Evolutionary conservation across 2,113 vertebrate genomes (phyloP).

Genomic region (Struthidea cinerea): DNA sequence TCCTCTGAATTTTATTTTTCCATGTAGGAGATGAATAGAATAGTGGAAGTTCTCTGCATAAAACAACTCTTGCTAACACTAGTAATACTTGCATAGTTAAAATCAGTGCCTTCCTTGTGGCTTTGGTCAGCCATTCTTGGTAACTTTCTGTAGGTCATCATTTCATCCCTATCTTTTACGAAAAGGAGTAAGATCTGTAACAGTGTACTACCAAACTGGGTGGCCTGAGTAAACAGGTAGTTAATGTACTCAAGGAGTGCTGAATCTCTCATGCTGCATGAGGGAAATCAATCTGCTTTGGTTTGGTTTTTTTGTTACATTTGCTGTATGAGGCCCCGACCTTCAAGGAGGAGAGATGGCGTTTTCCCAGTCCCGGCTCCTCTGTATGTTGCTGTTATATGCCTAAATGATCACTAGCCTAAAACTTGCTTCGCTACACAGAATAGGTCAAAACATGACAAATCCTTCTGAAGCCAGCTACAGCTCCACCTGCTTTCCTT

Average conservation of each 20-base stretch:
- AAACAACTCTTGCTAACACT: not conserved
- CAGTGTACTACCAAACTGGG: not conserved
- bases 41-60: not conserved
- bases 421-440: not conserved
- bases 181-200: fast-evolving
- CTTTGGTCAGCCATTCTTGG: not conserved
- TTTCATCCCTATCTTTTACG: not conserved
- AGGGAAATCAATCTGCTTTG: not conserved
- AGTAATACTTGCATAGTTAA: not conserved
- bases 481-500: not conserved
- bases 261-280: not conserved
- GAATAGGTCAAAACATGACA: not conserved
- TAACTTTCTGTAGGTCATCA: not conserved
- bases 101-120: not conserved
- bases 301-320: not conserved
- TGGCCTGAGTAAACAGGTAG: not conserved
- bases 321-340: not conserved
- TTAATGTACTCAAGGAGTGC: not conserved
- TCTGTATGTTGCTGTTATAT: not conserved
- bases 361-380: not conserved
- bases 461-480: not conserved
- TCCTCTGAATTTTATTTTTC: not conserved
- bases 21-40: not conserved
- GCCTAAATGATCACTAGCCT: not conserved
- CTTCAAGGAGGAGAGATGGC: not conserved